Evolutionary conservation across 2,797 vertebrate species (phyloP).

Genomic region (Halcyon leucocephala): DNA sequence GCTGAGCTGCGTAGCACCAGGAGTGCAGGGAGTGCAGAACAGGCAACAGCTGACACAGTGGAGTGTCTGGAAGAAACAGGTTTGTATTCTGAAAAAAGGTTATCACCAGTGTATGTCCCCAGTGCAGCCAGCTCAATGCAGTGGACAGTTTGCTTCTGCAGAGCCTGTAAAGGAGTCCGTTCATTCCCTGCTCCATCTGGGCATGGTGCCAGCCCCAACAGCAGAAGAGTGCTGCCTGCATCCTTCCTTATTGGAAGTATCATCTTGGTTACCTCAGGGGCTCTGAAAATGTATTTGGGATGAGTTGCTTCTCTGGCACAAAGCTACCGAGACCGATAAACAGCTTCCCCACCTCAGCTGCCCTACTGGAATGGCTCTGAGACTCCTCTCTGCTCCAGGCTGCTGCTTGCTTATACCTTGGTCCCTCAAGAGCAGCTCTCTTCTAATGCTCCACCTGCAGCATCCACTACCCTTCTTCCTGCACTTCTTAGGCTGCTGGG

Average conservation of each 20-base stretch:
- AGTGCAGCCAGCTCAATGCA: not conserved
- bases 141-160: not conserved
- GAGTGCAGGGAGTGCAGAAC: not conserved
- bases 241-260: not conserved
- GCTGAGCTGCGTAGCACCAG: not conserved
- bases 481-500: not conserved
- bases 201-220: not conserved
- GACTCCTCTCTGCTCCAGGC: not conserved
- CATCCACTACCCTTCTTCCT: not conserved
- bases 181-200: not conserved
- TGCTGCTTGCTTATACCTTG: not conserved
- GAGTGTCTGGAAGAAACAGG: not conserved
- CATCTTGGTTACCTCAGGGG: not conserved
- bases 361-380: not conserved
- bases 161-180: not conserved
- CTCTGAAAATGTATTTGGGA: not conserved
- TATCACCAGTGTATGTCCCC: not conserved
- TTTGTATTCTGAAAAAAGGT: not conserved
- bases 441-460: not conserved
- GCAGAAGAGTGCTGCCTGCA: not conserved
- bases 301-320: not conserved
- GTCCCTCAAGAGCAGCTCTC: not conserved
- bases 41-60: rapidly evolving
- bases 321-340: not conserved
- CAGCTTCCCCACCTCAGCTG: rapidly evolving